Evolutionary conservation across 2,113 vertebrate genomes (phyloP), one percentile per base, ranked within the genome.

Genomic region (Microcebus murinus): DNA sequence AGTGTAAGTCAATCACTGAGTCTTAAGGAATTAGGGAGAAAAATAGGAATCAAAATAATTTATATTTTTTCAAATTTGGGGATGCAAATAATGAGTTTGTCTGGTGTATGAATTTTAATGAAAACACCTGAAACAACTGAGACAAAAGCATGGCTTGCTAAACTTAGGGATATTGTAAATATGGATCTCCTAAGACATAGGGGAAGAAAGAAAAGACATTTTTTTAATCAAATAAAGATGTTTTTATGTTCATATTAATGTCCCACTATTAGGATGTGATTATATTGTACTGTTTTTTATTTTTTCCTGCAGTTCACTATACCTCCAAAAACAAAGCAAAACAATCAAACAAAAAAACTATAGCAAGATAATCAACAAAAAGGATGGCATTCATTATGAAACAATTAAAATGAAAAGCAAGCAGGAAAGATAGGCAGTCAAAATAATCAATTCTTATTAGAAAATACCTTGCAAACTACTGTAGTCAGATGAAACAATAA

Each of bases 1-100:
- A 77, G 17, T n/a, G 31, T 80, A 73, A 87, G 13, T 27, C 74
- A 94, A 55, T 85, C 8, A 31, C 36, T n/a, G 13, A 21, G 12
- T 87, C 63, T 89, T 83, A 27, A 87, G 23, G 61, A 61, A 85
- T 50, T 71, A 83, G 21, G 15, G 31, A 88, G 36, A 81, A 97
- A 97, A 95, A 93, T 61, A 25, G 25, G 14, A 97, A 89, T 20
- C 6, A 77, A 94, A 87, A 83, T 13, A 65, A 67, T 34, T 59
- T 92, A 67, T 65, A 91, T n/a, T 87, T 91, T 82, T 91, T 85
- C 91, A 81, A 83, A 90, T 61, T 76, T 87, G 7, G n/a, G 27
- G 5, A 61, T 61, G 7, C 15, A 84, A 76, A 90, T 45, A 91
- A 68, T 95, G 25, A 55, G 18, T 74, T 90, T 88, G 20, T 50